Base-by-base conservation (phyloP, 2,888 invertebrate species). In the Drosophila hawaiiensis region DNA sequence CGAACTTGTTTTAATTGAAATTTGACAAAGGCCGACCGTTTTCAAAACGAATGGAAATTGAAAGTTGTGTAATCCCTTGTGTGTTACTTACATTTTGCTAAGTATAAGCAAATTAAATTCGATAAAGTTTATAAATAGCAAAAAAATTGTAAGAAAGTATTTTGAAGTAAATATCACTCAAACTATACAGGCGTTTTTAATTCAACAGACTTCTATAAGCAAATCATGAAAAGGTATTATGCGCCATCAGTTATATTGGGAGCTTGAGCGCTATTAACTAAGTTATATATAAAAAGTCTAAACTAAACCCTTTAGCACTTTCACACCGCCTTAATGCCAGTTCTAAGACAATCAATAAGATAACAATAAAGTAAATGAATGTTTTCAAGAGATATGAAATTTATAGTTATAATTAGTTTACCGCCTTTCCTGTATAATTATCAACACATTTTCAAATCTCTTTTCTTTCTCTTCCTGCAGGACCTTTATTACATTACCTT, bases 401-500 rank as follows among this genome's bases (percentile, higher is more conserved):
- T 47, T 47, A 9, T 41, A 49, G 16, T 31, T 33, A 12, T 50
- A 63, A 66, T 66, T 68, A 73, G 62, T 37, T 31, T 25, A 6
- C 12, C 2, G 2, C 33, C 16, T 16, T 56, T 56, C 28, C 52
- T 54, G 43, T 82, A 59, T 65, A 79, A 82, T 82, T 79, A 79
- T 65, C 53, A 74, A 79, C 79, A 79, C 75, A 65, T 74, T 64
- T 78, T 61, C 59, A 9, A 22, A n/a, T 16, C 16, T 14, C 2
- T 1, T 29, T n/a, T 7, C 0, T 50, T 41, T 31, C 54, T n/a
- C 33, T 66, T 59, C 19, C 87, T 95, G 43, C 94, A 95, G 92
- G 94, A 95, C 58, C 93, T 95, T 62, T 95, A 94, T 73, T 94
- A 95, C 78, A 95, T 95, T 10, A 94, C 94, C 78, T 94, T 95